These are phyloP conservation scores for Gila orcuttii DNA, from an alignment of 2,113 vertebrate species.

Conservation along the genomic window DNA sequence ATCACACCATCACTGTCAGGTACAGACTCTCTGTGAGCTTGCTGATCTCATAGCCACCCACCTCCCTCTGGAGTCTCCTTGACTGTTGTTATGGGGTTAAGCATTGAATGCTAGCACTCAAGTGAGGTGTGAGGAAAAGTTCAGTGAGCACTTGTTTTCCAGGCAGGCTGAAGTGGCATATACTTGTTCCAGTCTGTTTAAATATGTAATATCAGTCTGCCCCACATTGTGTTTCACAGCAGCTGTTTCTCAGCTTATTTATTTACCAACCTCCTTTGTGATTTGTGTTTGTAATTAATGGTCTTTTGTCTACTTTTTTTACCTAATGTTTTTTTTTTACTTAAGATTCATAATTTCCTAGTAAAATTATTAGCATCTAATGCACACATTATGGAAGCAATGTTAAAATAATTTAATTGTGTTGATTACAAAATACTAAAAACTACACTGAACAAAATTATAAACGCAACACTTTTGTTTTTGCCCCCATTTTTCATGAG, in stretches of 20 bases:
- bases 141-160: conserved; percentile 17
- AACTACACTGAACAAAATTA: too few relatives aligned
- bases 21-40: not conserved
- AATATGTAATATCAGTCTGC: conserved; percentile 11
- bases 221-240: conserved; percentile 3
- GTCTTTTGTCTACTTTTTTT: too few relatives aligned
- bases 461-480: too few relatives aligned
- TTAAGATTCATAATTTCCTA: too few relatives aligned
- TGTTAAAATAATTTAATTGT: too few relatives aligned
- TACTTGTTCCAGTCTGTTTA: not conserved
- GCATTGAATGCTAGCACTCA: not conserved
- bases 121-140: conserved; percentile 19
- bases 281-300: not conserved
- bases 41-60: not conserved
- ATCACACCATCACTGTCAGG: not conserved
- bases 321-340: too few relatives aligned
- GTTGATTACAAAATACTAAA: too few relatives aligned
- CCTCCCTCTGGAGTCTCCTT: conserved; percentile 14
- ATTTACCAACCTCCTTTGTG: not conserved
- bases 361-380: too few relatives aligned
- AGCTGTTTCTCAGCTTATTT: not conserved
- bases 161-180: conserved; percentile 13
- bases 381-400: too few relatives aligned
- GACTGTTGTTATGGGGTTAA: not conserved
- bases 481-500: too few relatives aligned